Evolutionary conservation across 2,797 vertebrate genomes (phyloP), one percentile per base, ranked within the genome.

Genomic region (Lepus oiostolus): DNA sequence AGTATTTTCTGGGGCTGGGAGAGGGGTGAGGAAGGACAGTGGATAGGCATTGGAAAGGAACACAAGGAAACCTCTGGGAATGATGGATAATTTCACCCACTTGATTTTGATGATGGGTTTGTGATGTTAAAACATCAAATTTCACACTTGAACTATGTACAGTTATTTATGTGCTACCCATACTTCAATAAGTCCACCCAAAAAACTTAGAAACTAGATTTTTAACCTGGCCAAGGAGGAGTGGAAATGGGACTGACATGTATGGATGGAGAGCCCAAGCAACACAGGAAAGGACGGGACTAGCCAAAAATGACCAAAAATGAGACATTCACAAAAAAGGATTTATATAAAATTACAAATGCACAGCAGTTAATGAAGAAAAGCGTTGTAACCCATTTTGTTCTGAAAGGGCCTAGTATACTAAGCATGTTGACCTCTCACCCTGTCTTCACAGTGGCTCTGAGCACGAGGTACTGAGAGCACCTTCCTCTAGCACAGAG

Each of bases 191-290:
- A 88, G 32, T 22, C 10, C 68, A 10, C 22, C 10, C 11, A 79
- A 65, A 74, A 71, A 30, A 0, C 38, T 26, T 8, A 62, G 22
- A 62, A 62, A 62, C 60, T 50, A 60, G 60, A 24, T 85, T 19
- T 71, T 58, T 28, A 68, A 13, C 2, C 24, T 50, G 19, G 38
- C 52, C 30, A 30, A 19, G 24, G 13, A 30, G 28, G 22, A 62
- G 26, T 32, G 19, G 11, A 19, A 12, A 12, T 7, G 26, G 4
- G 2, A 9, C 30, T 22, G 14, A 21, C 58, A 13, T 0, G 4
- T 38, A 26, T 63, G 4, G 38, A n/a, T 8, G 7, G 52, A 52
- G 67, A 19, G 32, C 2, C 13, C 32, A 26, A 65, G 38, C 28
- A 16, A 17, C 32, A 10, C 60, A 79, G 9, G 30, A 47, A 70